Conservation (phyloP, 2,797 vertebrate species). For the Gouania willdenowi region DNA sequence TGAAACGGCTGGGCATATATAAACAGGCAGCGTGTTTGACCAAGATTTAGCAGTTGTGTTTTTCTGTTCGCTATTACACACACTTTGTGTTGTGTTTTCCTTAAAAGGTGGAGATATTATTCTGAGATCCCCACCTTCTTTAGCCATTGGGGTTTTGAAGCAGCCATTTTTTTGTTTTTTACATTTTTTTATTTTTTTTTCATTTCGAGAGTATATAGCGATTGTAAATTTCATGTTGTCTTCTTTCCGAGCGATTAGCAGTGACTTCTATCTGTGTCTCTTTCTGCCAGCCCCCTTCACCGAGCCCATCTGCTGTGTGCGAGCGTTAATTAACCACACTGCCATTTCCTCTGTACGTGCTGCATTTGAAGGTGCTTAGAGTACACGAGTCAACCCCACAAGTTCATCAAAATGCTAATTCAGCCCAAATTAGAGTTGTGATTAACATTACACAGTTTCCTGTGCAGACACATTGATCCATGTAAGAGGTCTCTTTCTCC, state of each 20-base stretch:
- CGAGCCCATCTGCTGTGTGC: conserved; percentile 93
- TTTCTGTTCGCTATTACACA: conserved; percentile 53
- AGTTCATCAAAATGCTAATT: conserved; percentile 99
- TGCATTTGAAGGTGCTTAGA: conserved; percentile 89
- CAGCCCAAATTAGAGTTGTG: conserved; percentile 98
- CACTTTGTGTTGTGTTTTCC: conserved; percentile 51
- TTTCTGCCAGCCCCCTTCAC: conserved; percentile 79
- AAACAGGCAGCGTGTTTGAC: conserved; percentile 69
- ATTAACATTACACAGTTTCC: conserved; percentile 99
- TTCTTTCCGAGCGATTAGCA: conserved; percentile 41
- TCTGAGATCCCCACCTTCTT: conserved; percentile 40
- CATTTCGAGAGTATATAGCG: conserved; percentile 23
- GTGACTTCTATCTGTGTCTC: conserved; percentile 47
- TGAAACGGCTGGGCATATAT: conserved; percentile 67
- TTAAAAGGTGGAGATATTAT: conserved; percentile 54
- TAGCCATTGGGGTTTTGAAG: conserved; percentile 34
- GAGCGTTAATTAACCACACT: conserved; percentile 95
- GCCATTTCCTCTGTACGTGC: conserved; percentile 90
- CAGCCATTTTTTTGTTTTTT: no score
- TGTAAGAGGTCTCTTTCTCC: conserved; percentile 71
- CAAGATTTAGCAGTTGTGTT: conserved; percentile 63
- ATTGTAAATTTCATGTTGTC: conserved; percentile 36
- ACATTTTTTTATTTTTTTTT: no score
- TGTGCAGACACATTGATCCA: conserved; percentile 91
- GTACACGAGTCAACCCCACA: conserved; percentile 86